A percentile compares a stretch with the other conserved stretches of the same genome.
phyloP scores from a whole-genome alignment of 53 echinoderm and acorn worm species.

The Mesocentrotus franciscanus region DNA sequence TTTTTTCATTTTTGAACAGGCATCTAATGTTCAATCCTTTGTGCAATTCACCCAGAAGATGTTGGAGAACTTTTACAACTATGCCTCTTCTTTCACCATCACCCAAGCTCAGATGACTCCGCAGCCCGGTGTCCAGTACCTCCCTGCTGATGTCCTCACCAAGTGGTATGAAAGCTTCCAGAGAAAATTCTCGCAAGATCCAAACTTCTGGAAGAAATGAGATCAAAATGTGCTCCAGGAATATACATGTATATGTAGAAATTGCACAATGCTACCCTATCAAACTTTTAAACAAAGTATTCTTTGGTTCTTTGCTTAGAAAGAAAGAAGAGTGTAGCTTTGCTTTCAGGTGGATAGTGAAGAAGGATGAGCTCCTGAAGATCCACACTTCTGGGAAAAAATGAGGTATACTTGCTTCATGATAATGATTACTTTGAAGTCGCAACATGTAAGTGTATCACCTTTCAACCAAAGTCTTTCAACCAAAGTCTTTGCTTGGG shows the following conservation, averaged over 20 bases:
- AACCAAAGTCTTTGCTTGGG: too few species aligned
- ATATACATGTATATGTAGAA: neutral
- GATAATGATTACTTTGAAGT: too few species aligned
- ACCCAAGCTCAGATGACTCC: constrained; percentile 91
- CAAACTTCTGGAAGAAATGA: constrained; percentile 94
- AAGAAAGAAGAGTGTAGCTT: neutral
- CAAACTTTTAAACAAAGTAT: neutral
- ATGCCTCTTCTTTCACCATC: constrained; percentile 88
- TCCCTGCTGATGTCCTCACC: constrained; percentile 79
- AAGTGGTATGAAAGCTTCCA: constrained; percentile 90
- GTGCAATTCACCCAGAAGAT: constrained; percentile 88
- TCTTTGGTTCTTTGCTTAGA: neutral
- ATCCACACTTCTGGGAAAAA: too few species aligned
- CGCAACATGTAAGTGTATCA: too few species aligned
- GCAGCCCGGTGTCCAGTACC: constrained; percentile 83
- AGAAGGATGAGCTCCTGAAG: too few species aligned
- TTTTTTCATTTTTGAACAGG: constrained; percentile 59
- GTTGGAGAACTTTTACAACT: constrained; percentile 96
- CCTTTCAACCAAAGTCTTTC: too few species aligned
- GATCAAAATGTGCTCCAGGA: neutral
- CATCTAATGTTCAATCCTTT: constrained; percentile 80
- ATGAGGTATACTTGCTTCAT: too few species aligned
- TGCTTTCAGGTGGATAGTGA: too few species aligned
- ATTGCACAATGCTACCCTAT: neutral
- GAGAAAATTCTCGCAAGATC: constrained; percentile 85